phyloP scores from a whole-genome alignment of 2,113 vertebrate genomes.

The Trematomus loennbergii region DNA sequence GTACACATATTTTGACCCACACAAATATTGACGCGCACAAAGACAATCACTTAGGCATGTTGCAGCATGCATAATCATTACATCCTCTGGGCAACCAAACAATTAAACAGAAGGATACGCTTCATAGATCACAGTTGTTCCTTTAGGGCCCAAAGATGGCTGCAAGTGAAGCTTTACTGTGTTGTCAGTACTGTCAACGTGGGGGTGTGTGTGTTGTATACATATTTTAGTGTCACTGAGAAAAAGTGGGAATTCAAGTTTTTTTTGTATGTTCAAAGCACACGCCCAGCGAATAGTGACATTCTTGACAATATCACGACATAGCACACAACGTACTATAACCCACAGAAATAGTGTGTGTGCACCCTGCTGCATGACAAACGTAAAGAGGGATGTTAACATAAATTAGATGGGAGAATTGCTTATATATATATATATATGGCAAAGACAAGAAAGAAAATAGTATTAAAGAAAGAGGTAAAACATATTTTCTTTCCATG shows the following conservation, averaged over 20 bases:
- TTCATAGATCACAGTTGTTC: slow-evolving; percentile 57
- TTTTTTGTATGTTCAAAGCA: slow-evolving; percentile 32
- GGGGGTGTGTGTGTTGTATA: slow-evolving; percentile 27
- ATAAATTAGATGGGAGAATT: slow-evolving; percentile 2
- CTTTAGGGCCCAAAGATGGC: slow-evolving; percentile 44
- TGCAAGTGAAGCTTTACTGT: slow-evolving; percentile 53
- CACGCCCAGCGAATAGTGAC: slow-evolving; percentile 60
- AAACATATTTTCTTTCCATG: slow-evolving; percentile 19
- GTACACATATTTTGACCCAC: slow-evolving; percentile 27
- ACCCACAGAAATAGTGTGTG: slow-evolving; percentile 22
- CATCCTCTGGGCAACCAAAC: slow-evolving; percentile 64
- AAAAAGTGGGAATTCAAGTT: slow-evolving; percentile 48
- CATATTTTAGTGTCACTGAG: slow-evolving; percentile 48
- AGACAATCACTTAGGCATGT: slow-evolving; percentile 60
- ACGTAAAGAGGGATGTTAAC: neutral
- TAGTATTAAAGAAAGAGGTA: slow-evolving; percentile 18
- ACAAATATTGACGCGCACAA: slow-evolving; percentile 54
- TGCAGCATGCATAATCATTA: slow-evolving; percentile 60
- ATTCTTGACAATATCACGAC: slow-evolving; percentile 51
- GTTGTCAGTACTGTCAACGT: neutral
- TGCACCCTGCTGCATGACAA: slow-evolving; percentile 21
- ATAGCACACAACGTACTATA: slow-evolving; percentile 17
- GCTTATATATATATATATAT: slow-evolving; percentile 16
- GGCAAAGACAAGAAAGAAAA: slow-evolving; percentile 3
- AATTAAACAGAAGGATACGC: slow-evolving; percentile 63